Evolutionary conservation across 2,113 vertebrate genomes (phyloP), one percentile per base, ranked within the genome.

Genomic region (Fulmarus glacialis): DNA sequence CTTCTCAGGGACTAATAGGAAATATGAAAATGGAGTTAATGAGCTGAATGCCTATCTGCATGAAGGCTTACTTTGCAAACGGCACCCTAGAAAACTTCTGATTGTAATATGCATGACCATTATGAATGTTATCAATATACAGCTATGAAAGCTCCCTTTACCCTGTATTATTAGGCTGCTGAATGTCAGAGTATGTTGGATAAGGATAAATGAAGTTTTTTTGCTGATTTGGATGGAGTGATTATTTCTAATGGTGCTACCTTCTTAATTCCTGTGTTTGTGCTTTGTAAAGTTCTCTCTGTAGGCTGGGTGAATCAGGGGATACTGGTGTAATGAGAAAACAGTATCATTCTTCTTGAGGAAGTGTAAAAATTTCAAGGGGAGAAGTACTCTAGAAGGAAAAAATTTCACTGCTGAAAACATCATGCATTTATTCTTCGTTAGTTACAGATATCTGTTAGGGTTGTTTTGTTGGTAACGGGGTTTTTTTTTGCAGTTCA

Each of bases 31-130:
- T 82, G 74, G 84, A 94, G 40, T 82, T 96, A 83, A 90, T 86
- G 59, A 96, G 71, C 84, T 95, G 96, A 95, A 86, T 85, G 84
- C 91, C 38, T 96, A 0, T 90, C 89, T 96, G 94, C 95, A 97
- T 96, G 96, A 91, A 91, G 71, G 70, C 91, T 93, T 93, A 73
- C 72, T 93, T 88, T 95, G 82, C 70, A 91, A 93, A 82, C 2
- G 6, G 91, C 84, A 86, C 43, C 87, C 84, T 82, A 83, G 63
- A 73, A 97, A 87, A 68, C 62, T 87, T 87, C 56, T 87, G 96
- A 97, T 96, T 97, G 95, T 93, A 95, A 89, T 96, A 90, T 96
- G 96, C 96, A 97, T 96, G 96, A 97, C 97, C 83, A 59, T 93
- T 93, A 70, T 85, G 96, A 96, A 97, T 97, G 95, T 97, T 93